Conservation (phyloP, 2,888 invertebrate genomes). For the Mystacides longicornis region DNA sequence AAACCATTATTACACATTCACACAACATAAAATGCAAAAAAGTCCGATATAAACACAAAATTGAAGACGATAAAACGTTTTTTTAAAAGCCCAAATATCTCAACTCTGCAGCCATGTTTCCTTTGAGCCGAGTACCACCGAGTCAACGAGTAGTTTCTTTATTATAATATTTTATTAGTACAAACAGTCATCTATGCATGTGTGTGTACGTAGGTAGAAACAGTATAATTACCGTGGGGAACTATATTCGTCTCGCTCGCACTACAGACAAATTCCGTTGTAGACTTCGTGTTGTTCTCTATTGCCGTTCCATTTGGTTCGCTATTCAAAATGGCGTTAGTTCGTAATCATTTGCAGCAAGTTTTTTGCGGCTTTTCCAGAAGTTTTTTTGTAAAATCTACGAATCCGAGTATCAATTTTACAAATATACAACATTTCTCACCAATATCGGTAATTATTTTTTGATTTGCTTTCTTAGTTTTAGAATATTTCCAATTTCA, state of each 20-base stretch:
- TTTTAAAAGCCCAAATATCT: constrained; percentile 52
- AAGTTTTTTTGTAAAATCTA: constrained; percentile 34
- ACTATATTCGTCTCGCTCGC: neutral
- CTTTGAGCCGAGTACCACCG: constrained; percentile 38
- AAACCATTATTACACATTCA: constrained; percentile 45
- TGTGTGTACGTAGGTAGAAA: constrained; percentile 26
- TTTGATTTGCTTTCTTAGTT: constrained; percentile 38
- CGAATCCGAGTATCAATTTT: constrained; percentile 46
- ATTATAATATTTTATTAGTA: constrained; percentile 53
- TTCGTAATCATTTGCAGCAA: constrained; percentile 45
- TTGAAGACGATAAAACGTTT: constrained; percentile 51
- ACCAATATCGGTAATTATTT: constrained; percentile 47
- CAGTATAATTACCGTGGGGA: neutral
- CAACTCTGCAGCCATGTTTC: constrained; percentile 54
- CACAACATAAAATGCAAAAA: constrained; percentile 50
- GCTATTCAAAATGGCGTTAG: constrained; percentile 54
- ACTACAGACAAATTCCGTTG: neutral
- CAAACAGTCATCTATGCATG: constrained; percentile 44
- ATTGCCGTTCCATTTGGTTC: constrained; percentile 23
- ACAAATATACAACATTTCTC: constrained; percentile 27
- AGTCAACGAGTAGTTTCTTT: constrained; percentile 24
- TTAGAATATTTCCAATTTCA: constrained; percentile 40
- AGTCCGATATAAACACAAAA: constrained; percentile 51
- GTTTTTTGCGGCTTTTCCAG: constrained; percentile 45
- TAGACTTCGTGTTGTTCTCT: neutral